Evolutionary conservation across 2,113 vertebrate species (phyloP).

Genomic region (Ageneiosus marmoratus): DNA sequence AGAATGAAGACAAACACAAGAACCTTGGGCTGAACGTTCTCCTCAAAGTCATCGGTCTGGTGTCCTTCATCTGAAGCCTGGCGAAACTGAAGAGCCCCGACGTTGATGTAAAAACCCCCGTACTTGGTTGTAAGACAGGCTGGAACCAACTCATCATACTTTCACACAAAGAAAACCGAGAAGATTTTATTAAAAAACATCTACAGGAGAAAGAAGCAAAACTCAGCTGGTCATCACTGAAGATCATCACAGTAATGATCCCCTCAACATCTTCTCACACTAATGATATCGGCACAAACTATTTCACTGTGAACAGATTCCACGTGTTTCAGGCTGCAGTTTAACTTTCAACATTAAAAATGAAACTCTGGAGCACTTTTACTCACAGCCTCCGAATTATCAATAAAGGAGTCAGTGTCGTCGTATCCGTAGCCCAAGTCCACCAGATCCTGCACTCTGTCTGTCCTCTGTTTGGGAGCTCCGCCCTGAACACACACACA

Average conservation of each 20-base stretch:
- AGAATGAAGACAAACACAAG: not conserved
- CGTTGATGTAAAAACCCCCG: conserved; percentile 96
- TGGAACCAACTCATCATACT: conserved; percentile 97
- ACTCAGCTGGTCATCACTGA: not conserved
- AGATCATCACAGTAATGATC: too few species aligned
- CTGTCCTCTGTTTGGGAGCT: conserved; percentile 79
- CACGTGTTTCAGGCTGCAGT: not conserved
- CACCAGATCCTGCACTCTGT: conserved; percentile 90
- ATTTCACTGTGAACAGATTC: not conserved
- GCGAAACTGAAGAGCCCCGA: conserved; percentile 87
- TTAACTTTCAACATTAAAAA: not conserved
- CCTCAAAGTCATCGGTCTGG: conserved; percentile 70
- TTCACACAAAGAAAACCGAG: not conserved
- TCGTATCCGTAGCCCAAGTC: conserved; percentile 96
- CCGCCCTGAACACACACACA: conserved; percentile 71
- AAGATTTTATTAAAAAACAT: not conserved
- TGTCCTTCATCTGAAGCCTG: conserved; percentile 83
- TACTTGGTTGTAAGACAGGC: conserved; percentile 88
- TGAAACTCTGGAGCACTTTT: fast-evolving
- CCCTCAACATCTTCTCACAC: not conserved
- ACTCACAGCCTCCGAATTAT: conserved; percentile 97
- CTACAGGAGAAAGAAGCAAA: not conserved
- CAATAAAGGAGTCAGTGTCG: conserved; percentile 94
- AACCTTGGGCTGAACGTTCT: conserved; percentile 79
- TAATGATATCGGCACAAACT: too few species aligned